Base-by-base conservation (phyloP, 1,140 invertebrate genomes). In the Drosophila pruinosa region DNA sequence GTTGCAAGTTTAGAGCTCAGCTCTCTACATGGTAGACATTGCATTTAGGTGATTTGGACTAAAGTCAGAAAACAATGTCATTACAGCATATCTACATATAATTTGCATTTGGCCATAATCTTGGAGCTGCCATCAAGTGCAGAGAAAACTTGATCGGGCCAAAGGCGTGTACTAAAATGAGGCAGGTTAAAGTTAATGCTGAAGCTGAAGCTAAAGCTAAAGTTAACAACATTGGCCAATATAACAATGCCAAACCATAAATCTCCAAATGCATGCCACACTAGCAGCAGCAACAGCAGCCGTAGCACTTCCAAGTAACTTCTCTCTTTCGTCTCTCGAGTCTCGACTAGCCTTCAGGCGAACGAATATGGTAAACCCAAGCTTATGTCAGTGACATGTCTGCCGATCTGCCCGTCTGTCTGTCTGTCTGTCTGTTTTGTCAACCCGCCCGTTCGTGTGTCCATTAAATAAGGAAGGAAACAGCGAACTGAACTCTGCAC, bases 401-500 rank as follows among this genome's bases (percentile, higher is more conserved):
- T 70, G 71, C 53, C 59, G 65, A 74, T 82, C 64, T 43, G 79
- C 39, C 41, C 68, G 72, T n/a, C 54, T 36, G 39, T 28, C 57
- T 22, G 65, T 17, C 58, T 71, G 58, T 53, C 31, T 21, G 47
- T 59, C 39, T 31, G 56, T 62, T 78, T 83, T 79, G 77, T 80
- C 77, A 80, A 80, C 65, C 72, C 65, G 77, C 58, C 72, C 72
- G 67, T 76, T 79, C 80, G 80, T 85, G 76, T 82, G 82, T 86
- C 82, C 82, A 86, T 86, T 86, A 86, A 86, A 86, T 86, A 88
- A 86, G 82, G 82, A 88, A 88, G 82, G 82, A 88, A 88, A 76
- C 73, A 69, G 70, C 48, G 48, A 72, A 68, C 70, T 72, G 70
- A 72, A 50, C 47, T 50, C 70, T 81, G 81, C 81, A 88, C 82